Conservation (phyloP, 1,140 invertebrate genomes). For the Sycophaga agraensis region DNA sequence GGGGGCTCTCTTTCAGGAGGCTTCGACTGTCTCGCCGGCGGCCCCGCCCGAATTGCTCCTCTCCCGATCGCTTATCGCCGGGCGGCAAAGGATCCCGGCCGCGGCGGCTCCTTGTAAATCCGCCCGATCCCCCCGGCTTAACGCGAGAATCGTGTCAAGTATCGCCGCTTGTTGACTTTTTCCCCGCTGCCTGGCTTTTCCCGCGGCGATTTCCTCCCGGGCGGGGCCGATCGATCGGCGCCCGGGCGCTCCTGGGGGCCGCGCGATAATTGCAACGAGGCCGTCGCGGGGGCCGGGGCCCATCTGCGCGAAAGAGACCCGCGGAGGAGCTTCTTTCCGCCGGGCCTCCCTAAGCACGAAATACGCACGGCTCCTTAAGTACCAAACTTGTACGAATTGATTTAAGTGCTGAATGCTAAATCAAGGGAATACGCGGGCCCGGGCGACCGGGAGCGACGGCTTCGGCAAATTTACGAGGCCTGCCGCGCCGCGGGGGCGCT, state of each 20-base stretch:
- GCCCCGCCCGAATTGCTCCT: constrained; percentile 17
- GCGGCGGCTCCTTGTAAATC: constrained; percentile 18
- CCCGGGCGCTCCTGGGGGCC: constrained; percentile 42
- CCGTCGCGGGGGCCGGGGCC: constrained; percentile 52
- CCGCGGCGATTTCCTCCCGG: too few relatives aligned
- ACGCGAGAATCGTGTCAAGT: constrained; percentile 29
- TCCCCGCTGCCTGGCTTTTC: background rate
- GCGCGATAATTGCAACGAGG: constrained; percentile 59
- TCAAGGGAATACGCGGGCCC: constrained; percentile 44
- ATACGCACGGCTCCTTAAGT: constrained; percentile 49
- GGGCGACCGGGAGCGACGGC: constrained; percentile 31
- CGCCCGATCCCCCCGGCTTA: constrained; percentile 20
- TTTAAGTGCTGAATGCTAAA: constrained; percentile 60
- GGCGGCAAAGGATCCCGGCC: constrained; percentile 3
- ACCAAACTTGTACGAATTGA: constrained; percentile 59
- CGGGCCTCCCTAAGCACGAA: constrained; percentile 4
- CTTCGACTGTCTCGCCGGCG: background rate
- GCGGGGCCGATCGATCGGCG: background rate
- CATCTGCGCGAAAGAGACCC: constrained; percentile 51
- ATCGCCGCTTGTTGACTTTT: constrained; percentile 26
- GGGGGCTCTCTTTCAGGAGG: too few relatives aligned
- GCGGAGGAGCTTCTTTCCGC: too few relatives aligned
- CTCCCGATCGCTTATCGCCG: constrained; percentile 21
- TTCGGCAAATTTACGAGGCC: constrained; percentile 39
- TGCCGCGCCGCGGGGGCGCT: constrained; percentile 1